Percentiles rank a stretch among this genome's conserved stretches.
Conservation (phyloP, 1,140 invertebrate genomes). For the Heliconius hermathena region DNA sequence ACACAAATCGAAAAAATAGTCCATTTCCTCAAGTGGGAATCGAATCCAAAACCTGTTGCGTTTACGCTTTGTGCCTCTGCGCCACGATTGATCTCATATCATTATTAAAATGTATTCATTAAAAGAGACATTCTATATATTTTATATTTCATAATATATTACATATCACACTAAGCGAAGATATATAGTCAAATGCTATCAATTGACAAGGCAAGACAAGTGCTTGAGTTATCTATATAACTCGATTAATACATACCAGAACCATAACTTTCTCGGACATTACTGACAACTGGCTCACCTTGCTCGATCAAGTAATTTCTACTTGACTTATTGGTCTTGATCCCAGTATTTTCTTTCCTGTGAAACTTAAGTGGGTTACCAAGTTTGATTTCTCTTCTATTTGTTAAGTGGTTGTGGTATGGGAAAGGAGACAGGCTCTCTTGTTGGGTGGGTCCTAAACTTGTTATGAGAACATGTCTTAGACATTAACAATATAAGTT, state of each 20-base stretch:
- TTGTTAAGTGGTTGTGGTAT: conserved; percentile 54
- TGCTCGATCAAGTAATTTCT: conserved; percentile 65
- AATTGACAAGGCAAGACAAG: conserved; percentile 19
- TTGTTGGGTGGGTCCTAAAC: conserved; percentile 13
- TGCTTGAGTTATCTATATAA: conserved; percentile 5
- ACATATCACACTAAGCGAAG: not conserved
- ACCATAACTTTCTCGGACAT: conserved; percentile 65
- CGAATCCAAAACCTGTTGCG: not conserved
- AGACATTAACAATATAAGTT: not conserved
- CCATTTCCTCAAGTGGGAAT: not conserved
- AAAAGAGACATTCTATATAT: not conserved
- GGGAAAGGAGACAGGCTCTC: conserved; percentile 38
- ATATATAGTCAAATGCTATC: conserved; percentile 18
- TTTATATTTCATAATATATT: not conserved
- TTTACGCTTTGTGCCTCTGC: not conserved
- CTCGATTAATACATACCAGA: conserved; percentile 25
- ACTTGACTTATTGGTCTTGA: conserved; percentile 56
- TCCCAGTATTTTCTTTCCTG: conserved; percentile 71
- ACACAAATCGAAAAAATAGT: too few species aligned
- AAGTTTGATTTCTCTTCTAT: conserved; percentile 53
- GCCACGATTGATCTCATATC: too few species aligned
- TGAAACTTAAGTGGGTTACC: conserved; percentile 63
- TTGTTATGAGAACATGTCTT: not conserved
- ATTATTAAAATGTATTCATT: not conserved
- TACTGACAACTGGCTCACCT: conserved; percentile 57